Evolutionary conservation across 2,888 invertebrate species (phyloP), one percentile per base, ranked within the genome.

Genomic region (Rutpela maculata): DNA sequence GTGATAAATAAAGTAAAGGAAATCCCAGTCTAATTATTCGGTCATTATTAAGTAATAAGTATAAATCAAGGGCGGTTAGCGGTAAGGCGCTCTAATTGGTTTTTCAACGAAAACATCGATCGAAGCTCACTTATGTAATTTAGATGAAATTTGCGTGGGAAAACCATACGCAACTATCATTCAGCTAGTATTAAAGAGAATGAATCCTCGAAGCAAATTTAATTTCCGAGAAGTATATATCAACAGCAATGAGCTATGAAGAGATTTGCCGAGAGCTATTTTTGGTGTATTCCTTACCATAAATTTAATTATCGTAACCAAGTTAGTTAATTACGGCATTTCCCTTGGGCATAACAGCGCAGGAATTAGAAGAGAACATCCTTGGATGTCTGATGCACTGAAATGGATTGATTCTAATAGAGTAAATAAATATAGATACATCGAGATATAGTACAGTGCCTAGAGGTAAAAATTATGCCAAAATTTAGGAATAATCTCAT

Each of bases 261-360:
- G 74, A 78, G 78, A 80, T 80, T 79, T 82, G 86, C 86, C 85
- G 82, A 79, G 80, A 86, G 87, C 84, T 86, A 87, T 88, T 88
- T 87, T 88, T 87, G 85, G 84, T 86, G 85, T 87, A 86, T 87
- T 87, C 86, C 87, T 85, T 85, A 84, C 86, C 85, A 87, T 86
- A 87, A 88, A 88, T 88, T 88, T 87, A 88, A 87, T 88, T 87
- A 88, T 87, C 85, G 85, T 84, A 87, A 87, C 86, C 86, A 84
- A 87, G 85, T 88, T 86, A 87, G 87, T 87, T 87, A 87, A 88
- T 87, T 87, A 78, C 69, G 65, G 62, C 22, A 55, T 65, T 74
- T 78, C 75, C 77, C 74, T 62, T 35, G 75, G 75, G 76, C 72
- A 55, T 18, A 31, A 31, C 35, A 26, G 35, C 69, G 38, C 26